Percentiles rank a stretch among this genome's conserved stretches.
Conservation (phyloP, 2,888 invertebrate species). For the Lamellibrachia satsuma region DNA sequence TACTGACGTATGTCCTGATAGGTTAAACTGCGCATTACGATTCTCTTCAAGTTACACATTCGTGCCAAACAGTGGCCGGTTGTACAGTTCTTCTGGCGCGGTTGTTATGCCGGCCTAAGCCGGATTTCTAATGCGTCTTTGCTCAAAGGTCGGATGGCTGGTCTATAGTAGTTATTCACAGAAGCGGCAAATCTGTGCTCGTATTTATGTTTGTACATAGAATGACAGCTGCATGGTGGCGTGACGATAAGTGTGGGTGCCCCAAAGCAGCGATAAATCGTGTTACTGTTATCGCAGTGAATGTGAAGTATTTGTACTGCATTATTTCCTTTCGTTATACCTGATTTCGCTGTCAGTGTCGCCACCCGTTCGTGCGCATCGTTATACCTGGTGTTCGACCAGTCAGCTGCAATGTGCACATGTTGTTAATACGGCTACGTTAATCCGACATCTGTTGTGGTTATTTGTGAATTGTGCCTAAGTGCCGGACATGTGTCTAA, state of each 20-base stretch:
- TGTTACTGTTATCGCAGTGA: neutral
- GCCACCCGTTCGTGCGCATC: constrained; percentile 50
- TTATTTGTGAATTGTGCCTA: neutral
- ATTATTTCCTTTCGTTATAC: neutral
- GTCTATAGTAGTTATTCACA: neutral
- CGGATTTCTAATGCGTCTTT: neutral
- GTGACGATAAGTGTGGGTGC: neutral
- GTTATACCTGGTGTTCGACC: neutral
- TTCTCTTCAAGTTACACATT: neutral
- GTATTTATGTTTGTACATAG: neutral
- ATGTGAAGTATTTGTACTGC: neutral
- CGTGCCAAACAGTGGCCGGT: constrained; percentile 13
- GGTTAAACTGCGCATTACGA: constrained; percentile 13
- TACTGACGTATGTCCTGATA: neutral
- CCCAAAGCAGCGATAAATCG: neutral
- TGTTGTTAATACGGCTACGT: neutral
- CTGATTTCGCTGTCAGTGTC: constrained; percentile 46
- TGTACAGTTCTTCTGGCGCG: neutral
- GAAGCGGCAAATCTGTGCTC: neutral
- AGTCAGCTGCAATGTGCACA: neutral
- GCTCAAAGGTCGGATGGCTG: neutral
- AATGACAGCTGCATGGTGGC: neutral
- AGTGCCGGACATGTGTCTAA: neutral
- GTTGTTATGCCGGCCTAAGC: neutral
- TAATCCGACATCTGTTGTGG: neutral